Percentiles rank a stretch among this genome's conserved stretches.
phyloP scores from a whole-genome alignment of 2,113 vertebrate genomes.

The Gadus macrocephalus region DNA sequence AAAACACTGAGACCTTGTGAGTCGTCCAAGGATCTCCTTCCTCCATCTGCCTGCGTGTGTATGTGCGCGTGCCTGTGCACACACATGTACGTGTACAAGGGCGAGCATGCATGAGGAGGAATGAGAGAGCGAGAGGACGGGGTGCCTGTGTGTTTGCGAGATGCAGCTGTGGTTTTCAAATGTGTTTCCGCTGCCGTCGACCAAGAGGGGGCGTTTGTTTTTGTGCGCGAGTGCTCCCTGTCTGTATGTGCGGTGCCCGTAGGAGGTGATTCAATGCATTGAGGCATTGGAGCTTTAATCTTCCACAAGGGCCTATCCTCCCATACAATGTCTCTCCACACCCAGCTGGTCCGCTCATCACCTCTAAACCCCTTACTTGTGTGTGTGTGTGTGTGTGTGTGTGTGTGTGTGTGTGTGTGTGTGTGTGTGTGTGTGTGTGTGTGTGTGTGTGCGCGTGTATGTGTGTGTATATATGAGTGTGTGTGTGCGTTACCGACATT shows the following conservation, averaged over 20 bases:
- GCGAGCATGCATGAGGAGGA: neutral
- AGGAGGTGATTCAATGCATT: constrained; percentile 17
- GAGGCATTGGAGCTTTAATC: constrained; percentile 14
- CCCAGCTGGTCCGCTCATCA: neutral
- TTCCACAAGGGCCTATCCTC: constrained; percentile 18
- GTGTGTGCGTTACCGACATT: too few species aligned
- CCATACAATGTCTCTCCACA: neutral
- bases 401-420: too few species aligned
- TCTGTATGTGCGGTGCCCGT: neutral
- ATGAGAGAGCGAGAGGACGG: constrained; percentile 9
- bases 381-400: too few species aligned
- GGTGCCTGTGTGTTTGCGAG: constrained; percentile 21
- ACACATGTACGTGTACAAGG: neutral
- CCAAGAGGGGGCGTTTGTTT: constrained; percentile 9
- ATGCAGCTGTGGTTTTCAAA: constrained; percentile 49
- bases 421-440: too few species aligned
- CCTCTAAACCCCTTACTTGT: too few species aligned
- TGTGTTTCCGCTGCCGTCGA: constrained; percentile 26
- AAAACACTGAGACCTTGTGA: constrained; percentile 14
- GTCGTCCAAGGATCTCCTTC: constrained; percentile 13
- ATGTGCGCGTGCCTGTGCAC: neutral
- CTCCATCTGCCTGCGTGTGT: neutral
- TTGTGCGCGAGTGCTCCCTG: neutral
- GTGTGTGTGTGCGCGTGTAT: too few species aligned
- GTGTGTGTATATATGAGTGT: too few species aligned